A percentile compares a stretch with the other conserved stretches of the same genome.
Conservation (phyloP, 2,113 vertebrate species). For the Engystomops pustulosus region DNA sequence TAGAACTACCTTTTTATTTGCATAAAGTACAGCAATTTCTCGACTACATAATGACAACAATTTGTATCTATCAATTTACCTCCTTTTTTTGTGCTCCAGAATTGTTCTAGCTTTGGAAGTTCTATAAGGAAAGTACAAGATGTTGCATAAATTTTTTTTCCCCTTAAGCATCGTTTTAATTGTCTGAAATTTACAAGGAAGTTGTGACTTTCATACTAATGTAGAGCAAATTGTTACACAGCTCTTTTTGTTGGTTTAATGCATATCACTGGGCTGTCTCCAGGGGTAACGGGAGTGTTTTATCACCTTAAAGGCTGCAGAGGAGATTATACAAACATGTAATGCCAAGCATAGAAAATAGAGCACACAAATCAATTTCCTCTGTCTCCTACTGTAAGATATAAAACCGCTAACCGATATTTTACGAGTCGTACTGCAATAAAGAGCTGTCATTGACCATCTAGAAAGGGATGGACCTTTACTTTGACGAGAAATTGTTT, state of each 20-base stretch:
- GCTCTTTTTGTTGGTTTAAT: conserved; percentile 39
- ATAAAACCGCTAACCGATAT: neutral
- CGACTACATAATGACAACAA: conserved; percentile 26
- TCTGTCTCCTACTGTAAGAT: conserved; percentile 11
- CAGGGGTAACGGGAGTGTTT: conserved; percentile 25
- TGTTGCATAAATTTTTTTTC: neutral
- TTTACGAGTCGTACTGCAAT: neutral
- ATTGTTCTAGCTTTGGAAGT: conserved; percentile 23
- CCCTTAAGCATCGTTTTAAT: conserved; percentile 38
- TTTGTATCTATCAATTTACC: neutral
- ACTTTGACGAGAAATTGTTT: neutral
- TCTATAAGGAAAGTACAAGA: neutral
- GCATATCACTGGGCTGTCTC: conserved; percentile 35
- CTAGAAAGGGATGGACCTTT: neutral
- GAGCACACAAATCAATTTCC: conserved; percentile 39
- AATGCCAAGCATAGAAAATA: conserved; percentile 43
- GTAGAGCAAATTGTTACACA: conserved; percentile 22
- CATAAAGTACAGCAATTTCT: neutral
- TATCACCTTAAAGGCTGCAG: conserved; percentile 33
- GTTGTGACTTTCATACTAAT: conserved; percentile 45
- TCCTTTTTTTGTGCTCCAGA: neutral
- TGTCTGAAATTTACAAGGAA: conserved; percentile 39
- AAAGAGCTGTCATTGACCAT: neutral
- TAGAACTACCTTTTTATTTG: conserved; percentile 4
- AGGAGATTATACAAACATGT: conserved; percentile 31